These are phyloP conservation scores for Noctua pronuba DNA, from an alignment of 2,888 invertebrate genomes.

Conservation along the genomic window DNA sequence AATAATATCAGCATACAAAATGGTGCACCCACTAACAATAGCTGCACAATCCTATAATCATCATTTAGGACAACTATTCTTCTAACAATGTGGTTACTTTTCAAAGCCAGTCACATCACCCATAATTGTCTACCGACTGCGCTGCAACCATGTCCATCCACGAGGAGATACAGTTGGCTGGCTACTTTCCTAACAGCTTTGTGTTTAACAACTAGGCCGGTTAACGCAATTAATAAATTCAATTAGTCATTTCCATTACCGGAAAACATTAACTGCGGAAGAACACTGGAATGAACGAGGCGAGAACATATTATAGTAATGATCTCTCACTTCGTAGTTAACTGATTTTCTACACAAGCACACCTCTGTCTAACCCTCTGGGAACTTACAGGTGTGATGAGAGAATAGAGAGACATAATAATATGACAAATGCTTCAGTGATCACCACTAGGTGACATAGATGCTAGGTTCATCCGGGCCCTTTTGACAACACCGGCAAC, in stretches of 20 bases:
- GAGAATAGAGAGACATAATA: too few species aligned
- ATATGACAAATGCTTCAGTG: neutral
- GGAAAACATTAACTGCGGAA: neutral
- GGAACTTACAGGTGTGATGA: neutral
- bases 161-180: slow-evolving; percentile 80
- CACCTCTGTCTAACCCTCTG: neutral
- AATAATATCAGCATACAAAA: neutral
- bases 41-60: neutral
- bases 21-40: neutral
- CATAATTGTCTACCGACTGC: neutral
- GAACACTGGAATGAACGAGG: neutral
- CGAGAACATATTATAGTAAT: neutral
- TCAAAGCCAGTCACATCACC: neutral
- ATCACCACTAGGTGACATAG: neutral
- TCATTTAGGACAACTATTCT: too few species aligned
- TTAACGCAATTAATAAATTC: slow-evolving; percentile 75
- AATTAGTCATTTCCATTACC: slow-evolving; percentile 29
- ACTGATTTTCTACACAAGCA: neutral
- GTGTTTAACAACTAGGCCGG: slow-evolving; percentile 72
- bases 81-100: neutral
- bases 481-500: neutral
- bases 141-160: neutral
- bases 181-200: slow-evolving; percentile 75
- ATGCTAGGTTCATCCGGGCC: neutral
- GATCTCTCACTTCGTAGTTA: neutral